Evolutionary conservation across 2,888 invertebrate species (phyloP).

Genomic region (Meiosimyza decipiens): DNA sequence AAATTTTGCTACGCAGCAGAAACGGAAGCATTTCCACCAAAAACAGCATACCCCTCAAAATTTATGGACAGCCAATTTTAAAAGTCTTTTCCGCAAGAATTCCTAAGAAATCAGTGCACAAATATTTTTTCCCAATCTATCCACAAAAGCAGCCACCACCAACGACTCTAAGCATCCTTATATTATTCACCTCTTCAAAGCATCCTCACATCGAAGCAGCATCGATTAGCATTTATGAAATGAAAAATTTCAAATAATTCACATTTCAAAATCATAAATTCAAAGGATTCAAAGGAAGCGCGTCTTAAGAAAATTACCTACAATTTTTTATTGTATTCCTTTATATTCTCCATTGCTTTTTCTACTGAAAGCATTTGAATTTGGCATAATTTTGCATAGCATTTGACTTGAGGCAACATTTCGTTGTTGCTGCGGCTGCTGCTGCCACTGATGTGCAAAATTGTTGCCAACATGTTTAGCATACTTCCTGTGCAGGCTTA

Average conservation of each 20-base stretch:
- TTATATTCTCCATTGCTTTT: too few relatives aligned
- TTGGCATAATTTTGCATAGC: constrained; percentile 20
- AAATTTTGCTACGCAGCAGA: too few relatives aligned
- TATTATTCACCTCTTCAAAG: not conserved
- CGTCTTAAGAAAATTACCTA: constrained; percentile 2
- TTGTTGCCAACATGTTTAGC: constrained; percentile 26
- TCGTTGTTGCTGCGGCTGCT: constrained; percentile 3
- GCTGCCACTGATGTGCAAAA: not conserved
- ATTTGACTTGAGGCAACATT: constrained; percentile 9
- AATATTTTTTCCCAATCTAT: too few relatives aligned
- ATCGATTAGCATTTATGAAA: constrained; percentile 9
- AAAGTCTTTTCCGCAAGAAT: too few relatives aligned
- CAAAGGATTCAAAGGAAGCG: constrained; percentile 14
- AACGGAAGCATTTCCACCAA: too few relatives aligned
- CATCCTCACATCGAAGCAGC: not conserved
- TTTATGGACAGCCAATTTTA: too few relatives aligned
- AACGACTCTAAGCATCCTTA: not conserved
- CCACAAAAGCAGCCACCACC: not conserved
- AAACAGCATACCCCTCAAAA: too few relatives aligned
- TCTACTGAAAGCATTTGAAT: not conserved
- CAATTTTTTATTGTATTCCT: not conserved
- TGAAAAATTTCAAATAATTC: not conserved
- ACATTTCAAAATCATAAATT: constrained; percentile 14
- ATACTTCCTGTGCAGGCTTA: constrained; percentile 6
- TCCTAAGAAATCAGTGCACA: too few relatives aligned